Evolutionary conservation across 1,140 invertebrate species (phyloP), one percentile per base, ranked within the genome.

Genomic region (Megalonaias nervosa): DNA sequence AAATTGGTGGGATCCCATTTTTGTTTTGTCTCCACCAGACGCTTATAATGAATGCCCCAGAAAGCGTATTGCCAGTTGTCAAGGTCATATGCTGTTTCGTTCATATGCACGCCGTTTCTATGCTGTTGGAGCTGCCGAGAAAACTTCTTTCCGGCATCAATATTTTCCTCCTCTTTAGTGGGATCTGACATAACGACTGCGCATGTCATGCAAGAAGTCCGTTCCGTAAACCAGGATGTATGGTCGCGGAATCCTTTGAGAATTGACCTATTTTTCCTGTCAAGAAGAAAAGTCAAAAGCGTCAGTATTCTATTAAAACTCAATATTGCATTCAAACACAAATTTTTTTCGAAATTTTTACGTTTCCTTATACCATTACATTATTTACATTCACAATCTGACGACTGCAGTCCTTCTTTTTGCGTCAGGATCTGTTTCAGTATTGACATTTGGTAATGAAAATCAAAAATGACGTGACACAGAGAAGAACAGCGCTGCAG

Each of bases 1-100:
- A 79, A 81, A 64, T 81, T 83, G 21, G 77, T 72, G 21, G 71
- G 73, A 62, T 81, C 79, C n/a, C 70, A 81, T 13, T 31, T 38
- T 12, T 56, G 31, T 61, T 83, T 83, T 61, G 78, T 74, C 16
- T 65, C 57, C n/a, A 80, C 23, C 57, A 83, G 69, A 2, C 58
- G 38, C 1, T 66, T 23, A 62, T 84, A 82, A 60, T 84, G 69
- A 60, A 55, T 59, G 31, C 76, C 76, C 81, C 79, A 83, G 60
- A 81, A 76, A 48, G 73, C 73, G 12, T 75, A 61, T 71, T 79
- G 74, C 83, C 83, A 82, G 59, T 75, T 60, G 9, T 64, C 66
- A 21, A 78, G 71, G 48, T 81, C 68, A 17, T 79, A 67, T 11
- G 72, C 67, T 6, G 79, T 74, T 62, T 84, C 83, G 67, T 84